Evolutionary conservation across 2,888 invertebrate species (phyloP), one percentile per base, ranked within the genome.

Genomic region (Hyalella azteca): DNA sequence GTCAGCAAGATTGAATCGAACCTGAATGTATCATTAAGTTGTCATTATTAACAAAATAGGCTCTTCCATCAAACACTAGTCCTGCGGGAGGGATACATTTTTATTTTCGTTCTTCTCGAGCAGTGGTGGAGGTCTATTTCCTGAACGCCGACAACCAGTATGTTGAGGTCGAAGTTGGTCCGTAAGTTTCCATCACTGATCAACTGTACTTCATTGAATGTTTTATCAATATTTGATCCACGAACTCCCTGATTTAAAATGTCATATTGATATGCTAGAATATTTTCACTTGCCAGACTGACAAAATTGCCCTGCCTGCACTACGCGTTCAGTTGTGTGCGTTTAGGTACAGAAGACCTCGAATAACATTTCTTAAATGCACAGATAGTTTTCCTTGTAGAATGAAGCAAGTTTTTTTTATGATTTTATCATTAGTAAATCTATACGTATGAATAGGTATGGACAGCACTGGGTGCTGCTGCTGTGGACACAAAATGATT

Each of bases 391-490:
- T n/a, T n/a, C n/a, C n/a, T n/a, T n/a, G n/a, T n/a, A n/a, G n/a
- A n/a, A n/a, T n/a, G n/a, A n/a, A n/a, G n/a, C n/a, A 54, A 54
- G 3, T 54, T 54, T 22, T 54, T 54, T 3, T 54, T 4, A n/a
- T n/a, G n/a, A n/a, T n/a, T n/a, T n/a, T n/a, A n/a, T n/a, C n/a
- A n/a, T n/a, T n/a, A n/a, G n/a, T n/a, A n/a, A n/a, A n/a, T n/a
- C n/a, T n/a, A n/a, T n/a, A n/a, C n/a, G n/a, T n/a, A n/a, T n/a
- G 2, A 86, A 5, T 82, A 89, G 89, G 32, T 87, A 88, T 86
- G 88, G 88, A 5, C 87, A 88, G 78, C 88, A 89, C 85, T 85
- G 90, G 26, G 87, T 89, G 1, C 85, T 90, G 19, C 85, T 90
- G 66, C 85, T 89, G 81, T 75, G 75, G 75, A 45, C 75, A 15